Evolutionary conservation across 2,113 vertebrate species (phyloP).

Genomic region (Procavia capensis): DNA sequence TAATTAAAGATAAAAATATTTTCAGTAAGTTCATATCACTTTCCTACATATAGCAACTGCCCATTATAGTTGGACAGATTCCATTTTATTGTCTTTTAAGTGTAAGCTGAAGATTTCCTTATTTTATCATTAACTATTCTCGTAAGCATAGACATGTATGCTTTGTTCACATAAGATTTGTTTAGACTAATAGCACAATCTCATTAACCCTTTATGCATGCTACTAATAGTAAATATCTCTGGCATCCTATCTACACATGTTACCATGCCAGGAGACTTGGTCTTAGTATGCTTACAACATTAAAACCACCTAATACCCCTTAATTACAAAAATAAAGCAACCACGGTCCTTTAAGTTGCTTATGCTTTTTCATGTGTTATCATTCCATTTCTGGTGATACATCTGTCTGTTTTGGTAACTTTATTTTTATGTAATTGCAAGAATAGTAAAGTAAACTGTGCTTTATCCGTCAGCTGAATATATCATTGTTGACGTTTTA

Average conservation of each 20-base stretch:
- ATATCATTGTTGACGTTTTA: constrained; percentile 25
- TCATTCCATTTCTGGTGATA: constrained; percentile 2
- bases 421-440: background rate
- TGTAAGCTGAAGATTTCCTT: background rate
- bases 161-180: background rate
- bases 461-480: background rate
- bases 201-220: background rate
- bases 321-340: background rate
- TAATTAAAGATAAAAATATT: constrained; percentile 35
- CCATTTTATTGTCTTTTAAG: constrained; percentile 32
- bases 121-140: constrained; percentile 1
- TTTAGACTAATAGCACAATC: background rate
- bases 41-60: background rate
- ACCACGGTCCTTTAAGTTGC: background rate
- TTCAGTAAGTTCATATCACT: constrained; percentile 22
- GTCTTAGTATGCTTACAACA: constrained; percentile 22
- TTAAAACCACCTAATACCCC: background rate
- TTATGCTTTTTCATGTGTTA: background rate
- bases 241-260: background rate
- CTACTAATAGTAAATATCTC: background rate
- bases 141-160: background rate
- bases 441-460: background rate
- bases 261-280: background rate
- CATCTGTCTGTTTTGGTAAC: constrained; percentile 11
- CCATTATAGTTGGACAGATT: constrained; percentile 3